Percentiles rank a stretch among this genome's conserved stretches.
Conservation (phyloP, 2,113 vertebrate genomes). For the Pycnonotus jocosus region DNA sequence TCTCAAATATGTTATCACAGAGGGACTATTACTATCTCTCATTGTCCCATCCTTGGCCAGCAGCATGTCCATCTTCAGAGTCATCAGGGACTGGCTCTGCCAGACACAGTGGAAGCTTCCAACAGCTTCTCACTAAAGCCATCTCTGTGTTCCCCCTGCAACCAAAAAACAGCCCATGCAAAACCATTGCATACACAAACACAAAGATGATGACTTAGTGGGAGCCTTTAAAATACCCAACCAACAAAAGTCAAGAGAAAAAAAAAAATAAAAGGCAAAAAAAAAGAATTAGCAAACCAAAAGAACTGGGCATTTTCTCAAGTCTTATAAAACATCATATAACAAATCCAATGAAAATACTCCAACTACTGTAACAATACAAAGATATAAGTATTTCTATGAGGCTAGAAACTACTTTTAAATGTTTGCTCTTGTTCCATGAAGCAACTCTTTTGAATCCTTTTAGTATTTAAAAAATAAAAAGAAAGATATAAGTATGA, state of each 20-base stretch:
- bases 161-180: background rate
- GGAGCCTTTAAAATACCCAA: background rate
- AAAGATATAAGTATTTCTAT: background rate
- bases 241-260: background rate
- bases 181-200: background rate
- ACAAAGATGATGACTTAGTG: background rate
- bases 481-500: background rate
- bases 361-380: background rate
- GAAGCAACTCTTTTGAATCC: background rate
- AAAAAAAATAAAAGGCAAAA: background rate
- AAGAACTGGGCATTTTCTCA: background rate
- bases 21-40: no score
- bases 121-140: background rate
- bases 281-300: background rate
- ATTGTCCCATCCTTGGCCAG: background rate
- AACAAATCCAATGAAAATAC: background rate
- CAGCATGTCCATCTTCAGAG: background rate
- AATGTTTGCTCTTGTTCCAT: background rate
- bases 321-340: background rate
- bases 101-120: background rate
- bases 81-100: background rate
- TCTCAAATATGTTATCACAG: background rate
- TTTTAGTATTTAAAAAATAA: background rate
- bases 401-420: background rate
- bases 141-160: accelerated